Conservation (phyloP, 2,113 vertebrate genomes). For the Vireo altiloquus region DNA sequence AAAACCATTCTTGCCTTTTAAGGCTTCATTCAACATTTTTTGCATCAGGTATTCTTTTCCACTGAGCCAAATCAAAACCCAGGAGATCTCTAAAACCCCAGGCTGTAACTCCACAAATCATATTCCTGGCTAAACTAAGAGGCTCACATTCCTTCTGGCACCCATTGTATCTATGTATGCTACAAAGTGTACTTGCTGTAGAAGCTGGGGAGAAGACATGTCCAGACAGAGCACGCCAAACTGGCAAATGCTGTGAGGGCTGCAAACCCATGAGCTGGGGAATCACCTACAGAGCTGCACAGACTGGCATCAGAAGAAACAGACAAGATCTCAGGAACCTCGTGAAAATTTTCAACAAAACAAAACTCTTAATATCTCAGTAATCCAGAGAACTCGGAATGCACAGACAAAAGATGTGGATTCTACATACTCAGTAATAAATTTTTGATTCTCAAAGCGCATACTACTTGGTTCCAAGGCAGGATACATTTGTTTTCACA, state of each 20-base stretch:
- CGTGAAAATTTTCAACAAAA: not conserved
- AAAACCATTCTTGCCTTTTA: not conserved
- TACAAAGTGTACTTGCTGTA: not conserved
- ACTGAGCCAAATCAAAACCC: not conserved
- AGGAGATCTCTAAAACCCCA: not conserved
- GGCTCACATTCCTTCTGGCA: not conserved
- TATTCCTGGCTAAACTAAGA: not conserved
- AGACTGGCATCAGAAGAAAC: not conserved
- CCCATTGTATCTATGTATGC: not conserved
- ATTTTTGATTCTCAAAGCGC: not conserved
- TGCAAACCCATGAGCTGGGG: not conserved
- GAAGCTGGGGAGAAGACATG: not conserved
- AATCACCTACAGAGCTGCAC: not conserved
- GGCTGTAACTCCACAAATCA: not conserved
- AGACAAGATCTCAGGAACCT: not conserved
- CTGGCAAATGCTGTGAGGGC: not conserved
- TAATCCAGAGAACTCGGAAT: not conserved
- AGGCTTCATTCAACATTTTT: not conserved
- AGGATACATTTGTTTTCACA: not conserved
- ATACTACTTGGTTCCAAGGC: not conserved
- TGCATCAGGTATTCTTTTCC: not conserved
- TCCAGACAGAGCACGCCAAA: fast-evolving
- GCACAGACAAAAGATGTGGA: not conserved
- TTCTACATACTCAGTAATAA: not conserved
- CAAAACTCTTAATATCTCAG: not conserved